These are phyloP conservation scores for Peromyscus polionotus DNA, from an alignment of 2,113 vertebrate genomes.

Conservation along the genomic window DNA sequence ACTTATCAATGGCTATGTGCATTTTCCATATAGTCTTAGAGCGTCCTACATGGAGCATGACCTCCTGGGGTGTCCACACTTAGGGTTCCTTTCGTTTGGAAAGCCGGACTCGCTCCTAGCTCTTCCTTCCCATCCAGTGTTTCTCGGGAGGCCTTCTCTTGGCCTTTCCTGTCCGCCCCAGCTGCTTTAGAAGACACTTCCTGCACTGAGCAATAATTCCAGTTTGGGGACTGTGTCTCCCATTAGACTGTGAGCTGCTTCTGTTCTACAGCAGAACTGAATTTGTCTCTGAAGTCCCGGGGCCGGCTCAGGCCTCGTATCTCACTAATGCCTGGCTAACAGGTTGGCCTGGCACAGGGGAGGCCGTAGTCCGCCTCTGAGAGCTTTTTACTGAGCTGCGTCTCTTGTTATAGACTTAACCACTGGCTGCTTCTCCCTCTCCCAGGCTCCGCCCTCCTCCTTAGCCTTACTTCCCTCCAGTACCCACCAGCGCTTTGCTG, in stretches of 20 bases:
- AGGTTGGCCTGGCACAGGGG: not conserved
- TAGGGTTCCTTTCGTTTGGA: not conserved
- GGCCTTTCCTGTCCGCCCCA: not conserved
- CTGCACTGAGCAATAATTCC: not conserved
- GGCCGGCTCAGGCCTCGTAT: not conserved
- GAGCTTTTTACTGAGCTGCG: not conserved
- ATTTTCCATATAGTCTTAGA: not conserved
- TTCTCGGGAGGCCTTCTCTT: not conserved
- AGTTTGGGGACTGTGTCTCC: not conserved
- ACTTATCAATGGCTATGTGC: not conserved
- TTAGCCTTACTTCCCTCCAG: not conserved
- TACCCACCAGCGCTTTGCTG: not conserved
- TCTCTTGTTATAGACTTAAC: not conserved
- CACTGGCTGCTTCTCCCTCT: not conserved
- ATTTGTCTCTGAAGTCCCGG: not conserved
- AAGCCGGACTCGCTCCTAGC: not conserved
- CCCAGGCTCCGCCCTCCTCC: not conserved
- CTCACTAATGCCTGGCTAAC: fast-evolving
- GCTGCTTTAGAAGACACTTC: too few relatives aligned
- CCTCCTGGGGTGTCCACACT: not conserved
- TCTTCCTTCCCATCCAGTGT: not conserved
- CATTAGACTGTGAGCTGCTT: not conserved
- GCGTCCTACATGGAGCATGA: not conserved
- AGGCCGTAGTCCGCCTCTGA: not conserved
- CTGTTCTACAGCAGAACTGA: not conserved